Conservation (phyloP, 1,140 invertebrate genomes). For the Coptotermes formosanus region DNA sequence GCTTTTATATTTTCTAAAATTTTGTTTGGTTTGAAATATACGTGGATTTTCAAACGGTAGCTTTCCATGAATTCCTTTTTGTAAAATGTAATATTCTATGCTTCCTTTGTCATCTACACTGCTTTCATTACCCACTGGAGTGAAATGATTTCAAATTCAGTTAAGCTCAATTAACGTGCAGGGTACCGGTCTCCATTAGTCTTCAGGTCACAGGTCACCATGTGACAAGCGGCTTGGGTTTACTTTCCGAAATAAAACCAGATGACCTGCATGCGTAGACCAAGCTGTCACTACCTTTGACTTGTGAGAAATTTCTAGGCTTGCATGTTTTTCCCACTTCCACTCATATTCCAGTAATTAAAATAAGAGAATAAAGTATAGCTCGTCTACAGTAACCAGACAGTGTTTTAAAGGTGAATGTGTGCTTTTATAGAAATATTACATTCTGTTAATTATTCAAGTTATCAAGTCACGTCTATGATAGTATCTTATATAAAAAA, state of each 20-base stretch:
- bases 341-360: too few species aligned
- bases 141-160: not conserved
- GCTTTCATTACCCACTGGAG: not conserved
- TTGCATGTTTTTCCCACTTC: too few species aligned
- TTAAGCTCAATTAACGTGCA: not conserved
- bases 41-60: not conserved
- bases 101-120: not conserved
- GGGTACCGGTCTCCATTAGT: not conserved
- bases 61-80: not conserved
- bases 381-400: too few species aligned
- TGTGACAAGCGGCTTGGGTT: not conserved
- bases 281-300: not conserved
- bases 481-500: too few species aligned
- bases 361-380: too few species aligned
- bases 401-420: too few species aligned
- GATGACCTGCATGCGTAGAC: not conserved
- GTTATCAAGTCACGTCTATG: too few species aligned
- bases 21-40: not conserved
- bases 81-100: not conserved
- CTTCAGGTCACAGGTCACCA: not conserved
- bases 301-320: not conserved
- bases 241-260: not conserved
- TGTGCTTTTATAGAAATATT: too few species aligned
- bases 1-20: too few species aligned
- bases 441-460: too few species aligned